phyloP scores from a whole-genome alignment of 2,113 vertebrate genomes.

The Danionella cerebrum region DNA sequence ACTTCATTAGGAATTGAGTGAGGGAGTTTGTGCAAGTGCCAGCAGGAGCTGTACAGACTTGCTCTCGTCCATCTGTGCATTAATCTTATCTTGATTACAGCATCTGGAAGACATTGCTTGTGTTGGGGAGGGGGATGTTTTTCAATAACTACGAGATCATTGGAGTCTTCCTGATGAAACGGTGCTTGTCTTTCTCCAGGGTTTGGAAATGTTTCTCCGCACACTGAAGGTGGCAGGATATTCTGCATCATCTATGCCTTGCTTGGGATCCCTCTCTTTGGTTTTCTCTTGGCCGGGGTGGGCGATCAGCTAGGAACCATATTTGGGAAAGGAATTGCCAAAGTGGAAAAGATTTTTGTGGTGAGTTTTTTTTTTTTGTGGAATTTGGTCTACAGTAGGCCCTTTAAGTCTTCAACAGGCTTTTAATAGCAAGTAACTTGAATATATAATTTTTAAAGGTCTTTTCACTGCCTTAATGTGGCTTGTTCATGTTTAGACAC shows the following conservation, averaged over 20 bases:
- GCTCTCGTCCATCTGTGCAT: too few relatives aligned
- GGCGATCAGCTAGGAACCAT: conserved; percentile 96
- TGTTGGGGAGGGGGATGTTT: too few relatives aligned
- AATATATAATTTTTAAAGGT: too few relatives aligned
- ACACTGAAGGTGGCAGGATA: conserved; percentile 92
- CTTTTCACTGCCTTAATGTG: too few relatives aligned
- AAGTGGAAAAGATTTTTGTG: conserved; percentile 94
- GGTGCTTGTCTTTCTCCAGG: conserved; percentile 63
- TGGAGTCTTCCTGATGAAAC: background rate
- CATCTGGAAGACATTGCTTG: too few relatives aligned
- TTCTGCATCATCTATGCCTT: conserved; percentile 98
- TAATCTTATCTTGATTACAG: too few relatives aligned
- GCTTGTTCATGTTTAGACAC: too few relatives aligned
- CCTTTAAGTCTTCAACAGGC: background rate
- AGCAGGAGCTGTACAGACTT: too few relatives aligned
- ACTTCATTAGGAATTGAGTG: too few relatives aligned
- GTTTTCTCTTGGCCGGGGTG: conserved; percentile 93
- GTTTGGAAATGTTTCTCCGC: conserved; percentile 96
- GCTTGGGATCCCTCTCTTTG: conserved; percentile 96
- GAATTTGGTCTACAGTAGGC: background rate
- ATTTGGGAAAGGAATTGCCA: conserved; percentile 95
- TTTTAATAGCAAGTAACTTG: too few relatives aligned
- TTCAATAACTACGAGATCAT: too few relatives aligned
- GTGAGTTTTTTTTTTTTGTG: conserved; percentile 66
- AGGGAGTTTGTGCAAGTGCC: too few relatives aligned